These are phyloP conservation scores for Lutraria rhynchaena DNA, from an alignment of 1,140 invertebrate species.

Conservation along the genomic window DNA sequence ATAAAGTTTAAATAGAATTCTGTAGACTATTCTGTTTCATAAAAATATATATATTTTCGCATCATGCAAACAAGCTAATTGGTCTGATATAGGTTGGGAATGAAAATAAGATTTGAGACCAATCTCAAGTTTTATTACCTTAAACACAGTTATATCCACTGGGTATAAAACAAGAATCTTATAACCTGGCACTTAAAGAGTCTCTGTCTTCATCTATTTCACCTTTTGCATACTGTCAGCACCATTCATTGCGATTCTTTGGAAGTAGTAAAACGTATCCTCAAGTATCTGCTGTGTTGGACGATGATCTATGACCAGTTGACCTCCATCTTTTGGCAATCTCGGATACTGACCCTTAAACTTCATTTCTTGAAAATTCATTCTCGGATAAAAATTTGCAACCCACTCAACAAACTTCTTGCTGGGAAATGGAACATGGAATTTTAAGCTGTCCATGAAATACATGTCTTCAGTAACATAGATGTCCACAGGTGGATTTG, in stretches of 20 bases:
- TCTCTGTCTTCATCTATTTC: no score
- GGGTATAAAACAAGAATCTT: no score
- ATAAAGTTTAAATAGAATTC: no score
- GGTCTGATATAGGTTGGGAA: no score
- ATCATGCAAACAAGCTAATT: no score
- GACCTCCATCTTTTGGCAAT: constrained; percentile 1
- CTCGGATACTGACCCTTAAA: constrained; percentile 38
- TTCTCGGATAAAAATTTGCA: constrained; percentile 35
- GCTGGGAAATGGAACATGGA: constrained; percentile 58
- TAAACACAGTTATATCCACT: no score
- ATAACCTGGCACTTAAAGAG: no score
- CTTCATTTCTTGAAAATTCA: constrained; percentile 47
- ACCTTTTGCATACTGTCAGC: no score
- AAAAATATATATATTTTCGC: no score
- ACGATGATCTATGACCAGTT: not conserved
- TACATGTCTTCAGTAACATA: constrained; percentile 71
- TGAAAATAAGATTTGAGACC: no score
- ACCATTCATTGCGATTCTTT: constrained; percentile 44
- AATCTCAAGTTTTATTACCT: no score
- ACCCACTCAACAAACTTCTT: constrained; percentile 57
- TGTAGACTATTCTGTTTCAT: no score
- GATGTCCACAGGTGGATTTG: constrained; percentile 67
- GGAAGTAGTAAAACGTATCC: constrained; percentile 55
- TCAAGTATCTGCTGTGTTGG: constrained; percentile 54
- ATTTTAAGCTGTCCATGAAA: constrained; percentile 69